Percentiles rank a stretch among this genome's conserved stretches.
Conservation (phyloP, 2,797 vertebrate genomes). For the Melanotaenia parkinsoni region DNA sequence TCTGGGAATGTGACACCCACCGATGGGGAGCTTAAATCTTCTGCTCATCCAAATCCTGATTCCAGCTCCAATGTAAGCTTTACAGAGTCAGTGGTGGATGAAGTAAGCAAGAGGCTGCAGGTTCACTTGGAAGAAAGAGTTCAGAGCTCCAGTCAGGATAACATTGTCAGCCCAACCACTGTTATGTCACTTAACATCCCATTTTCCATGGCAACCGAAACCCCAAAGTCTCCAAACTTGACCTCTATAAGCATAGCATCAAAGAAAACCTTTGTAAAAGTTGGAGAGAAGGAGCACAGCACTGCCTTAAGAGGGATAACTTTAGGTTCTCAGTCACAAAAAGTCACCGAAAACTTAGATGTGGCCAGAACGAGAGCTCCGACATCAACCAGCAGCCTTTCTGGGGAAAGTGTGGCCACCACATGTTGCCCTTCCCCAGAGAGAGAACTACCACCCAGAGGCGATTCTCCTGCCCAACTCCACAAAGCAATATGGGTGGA, state of each 20-base stretch:
- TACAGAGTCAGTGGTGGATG: conserved; percentile 67
- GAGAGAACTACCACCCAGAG: conserved; percentile 28
- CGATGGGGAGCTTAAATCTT: not conserved
- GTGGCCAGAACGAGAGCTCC: conserved; percentile 39
- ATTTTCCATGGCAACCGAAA: conserved; percentile 24
- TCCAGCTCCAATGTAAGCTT: conserved; percentile 41
- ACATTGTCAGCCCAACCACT: not conserved
- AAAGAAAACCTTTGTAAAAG: conserved; percentile 66
- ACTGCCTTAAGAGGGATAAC: conserved; percentile 65
- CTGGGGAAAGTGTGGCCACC: conserved; percentile 17
- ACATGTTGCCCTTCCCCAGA: conserved; percentile 29
- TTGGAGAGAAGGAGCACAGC: conserved; percentile 59
- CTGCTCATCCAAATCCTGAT: not conserved
- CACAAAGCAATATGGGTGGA: conserved; percentile 82
- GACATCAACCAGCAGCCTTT: conserved; percentile 22
- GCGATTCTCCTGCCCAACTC: conserved; percentile 61
- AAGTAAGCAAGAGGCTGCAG: conserved; percentile 76
- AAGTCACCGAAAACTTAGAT: conserved; percentile 11
- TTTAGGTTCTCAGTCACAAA: conserved; percentile 55
- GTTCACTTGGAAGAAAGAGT: conserved; percentile 69
- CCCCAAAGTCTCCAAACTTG: conserved; percentile 57
- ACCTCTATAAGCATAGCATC: conserved; percentile 61
- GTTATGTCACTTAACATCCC: conserved; percentile 25
- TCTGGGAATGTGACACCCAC: conserved; percentile 54
- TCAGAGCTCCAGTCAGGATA: not conserved